phyloP scores from a whole-genome alignment of 2,113 vertebrate genomes.

The Embiotoca jacksoni region DNA sequence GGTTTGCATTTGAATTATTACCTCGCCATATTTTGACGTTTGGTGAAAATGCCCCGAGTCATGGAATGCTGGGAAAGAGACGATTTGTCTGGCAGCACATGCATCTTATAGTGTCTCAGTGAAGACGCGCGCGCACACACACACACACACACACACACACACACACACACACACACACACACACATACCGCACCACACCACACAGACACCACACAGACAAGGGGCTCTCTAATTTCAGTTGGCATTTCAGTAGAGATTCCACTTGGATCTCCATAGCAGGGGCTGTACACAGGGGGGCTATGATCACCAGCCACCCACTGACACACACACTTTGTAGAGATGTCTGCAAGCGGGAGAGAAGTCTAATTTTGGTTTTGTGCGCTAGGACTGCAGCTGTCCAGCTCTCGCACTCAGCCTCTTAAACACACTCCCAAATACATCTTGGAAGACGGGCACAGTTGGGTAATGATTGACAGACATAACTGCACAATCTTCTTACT shows the following conservation, averaged over 20 bases:
- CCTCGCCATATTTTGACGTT: conserved; percentile 46
- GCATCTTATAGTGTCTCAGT: conserved; percentile 60
- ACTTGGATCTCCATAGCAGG: conserved; percentile 75
- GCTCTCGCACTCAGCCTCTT: conserved; percentile 54
- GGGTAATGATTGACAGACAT: conserved; percentile 74
- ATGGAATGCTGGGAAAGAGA: conserved; percentile 61
- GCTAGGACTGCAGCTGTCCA: conserved; percentile 75
- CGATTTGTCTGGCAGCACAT: conserved; percentile 55
- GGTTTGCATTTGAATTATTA: conserved; percentile 8
- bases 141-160: conserved; percentile 1
- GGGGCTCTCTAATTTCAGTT: conserved; percentile 79
- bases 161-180: conserved; percentile 29
- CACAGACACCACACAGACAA: conserved; percentile 58
- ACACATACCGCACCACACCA: not conserved
- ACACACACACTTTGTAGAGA: conserved; percentile 62
- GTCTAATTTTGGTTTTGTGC: conserved; percentile 78
- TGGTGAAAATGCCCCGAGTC: conserved; percentile 41
- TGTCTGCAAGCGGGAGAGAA: conserved; percentile 59
- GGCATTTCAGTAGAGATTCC: conserved; percentile 79
- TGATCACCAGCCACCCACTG: conserved; percentile 62
- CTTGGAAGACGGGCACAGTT: conserved; percentile 48
- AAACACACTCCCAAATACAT: conserved; percentile 54
- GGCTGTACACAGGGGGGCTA: conserved; percentile 53
- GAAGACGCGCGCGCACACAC: conserved; percentile 19
- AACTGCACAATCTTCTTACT: conserved; percentile 47